phyloP scores from a whole-genome alignment of 2,797 vertebrate genomes.

The Pipistrellus pygmaeus region DNA sequence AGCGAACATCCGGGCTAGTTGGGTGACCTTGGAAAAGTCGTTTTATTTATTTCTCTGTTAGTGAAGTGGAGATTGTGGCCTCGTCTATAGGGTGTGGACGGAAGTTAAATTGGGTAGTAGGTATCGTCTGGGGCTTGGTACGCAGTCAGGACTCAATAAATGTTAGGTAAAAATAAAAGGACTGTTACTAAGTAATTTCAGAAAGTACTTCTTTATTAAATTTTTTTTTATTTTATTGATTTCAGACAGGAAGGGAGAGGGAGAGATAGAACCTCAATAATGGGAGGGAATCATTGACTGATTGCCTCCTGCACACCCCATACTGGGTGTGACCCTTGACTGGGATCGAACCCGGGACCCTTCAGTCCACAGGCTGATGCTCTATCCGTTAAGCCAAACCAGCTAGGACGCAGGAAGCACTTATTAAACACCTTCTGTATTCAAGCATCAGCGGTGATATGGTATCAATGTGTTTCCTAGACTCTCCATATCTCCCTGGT shows the following conservation, averaged over 20 bases:
- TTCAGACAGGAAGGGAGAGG: too few species aligned
- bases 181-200: neutral
- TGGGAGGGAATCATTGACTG: too few species aligned
- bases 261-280: too few species aligned
- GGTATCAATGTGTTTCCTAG: rapidly evolving
- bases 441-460: too few species aligned
- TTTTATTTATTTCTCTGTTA: neutral
- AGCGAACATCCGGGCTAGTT: neutral
- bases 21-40: neutral
- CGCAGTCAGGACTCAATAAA: neutral
- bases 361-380: too few species aligned
- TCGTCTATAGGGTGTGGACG: neutral
- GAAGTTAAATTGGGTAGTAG: neutral
- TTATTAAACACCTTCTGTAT: neutral
- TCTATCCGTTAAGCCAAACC: neutral
- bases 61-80: neutral
- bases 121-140: neutral
- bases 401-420: neutral
- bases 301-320: too few species aligned
- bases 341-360: too few species aligned
- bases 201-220: neutral
- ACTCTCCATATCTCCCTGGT: too few species aligned
- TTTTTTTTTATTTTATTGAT: too few species aligned
- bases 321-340: too few species aligned
- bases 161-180: neutral